Evolutionary conservation across 1,140 invertebrate genomes (phyloP).

Genomic region (Pseudobourletiella spinata): DNA sequence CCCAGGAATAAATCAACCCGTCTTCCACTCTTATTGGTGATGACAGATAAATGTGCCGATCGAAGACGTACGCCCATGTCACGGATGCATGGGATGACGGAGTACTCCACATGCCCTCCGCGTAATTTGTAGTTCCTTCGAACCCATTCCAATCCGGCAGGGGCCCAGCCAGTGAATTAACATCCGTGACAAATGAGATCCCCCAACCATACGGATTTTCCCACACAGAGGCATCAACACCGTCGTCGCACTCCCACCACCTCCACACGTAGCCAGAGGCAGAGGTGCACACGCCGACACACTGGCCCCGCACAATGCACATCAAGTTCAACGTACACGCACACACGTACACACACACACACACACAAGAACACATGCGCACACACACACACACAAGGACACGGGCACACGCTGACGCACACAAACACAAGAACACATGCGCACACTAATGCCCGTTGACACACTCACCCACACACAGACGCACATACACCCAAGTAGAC

Average conservation of each 20-base stretch:
- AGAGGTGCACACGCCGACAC: too few relatives aligned
- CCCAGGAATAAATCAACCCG: constrained; percentile 4
- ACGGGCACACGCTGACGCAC: background rate
- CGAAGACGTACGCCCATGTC: constrained; percentile 1
- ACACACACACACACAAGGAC: too few relatives aligned
- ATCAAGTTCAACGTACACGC: too few relatives aligned
- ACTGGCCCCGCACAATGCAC: too few relatives aligned
- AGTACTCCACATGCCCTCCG: background rate
- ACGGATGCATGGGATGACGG: constrained; percentile 4
- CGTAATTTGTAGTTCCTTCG: constrained; percentile 1
- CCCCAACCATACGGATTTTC: too few relatives aligned
- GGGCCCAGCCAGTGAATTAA: background rate
- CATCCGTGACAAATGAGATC: background rate
- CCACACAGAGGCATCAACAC: too few relatives aligned
- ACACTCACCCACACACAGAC: too few relatives aligned
- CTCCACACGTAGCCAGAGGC: too few relatives aligned
- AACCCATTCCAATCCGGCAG: background rate
- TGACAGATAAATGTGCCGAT: constrained; percentile 13
- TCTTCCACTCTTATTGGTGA: constrained; percentile 5
- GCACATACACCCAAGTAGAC: too few relatives aligned
- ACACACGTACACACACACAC: background rate
- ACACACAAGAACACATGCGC: background rate
- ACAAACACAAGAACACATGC: too few relatives aligned
- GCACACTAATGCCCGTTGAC: too few relatives aligned
- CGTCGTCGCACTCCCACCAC: too few relatives aligned